A percentile compares a stretch with the other conserved stretches of the same genome.
Conservation (phyloP, 2,888 invertebrate genomes). For the Laspeyria flexula region DNA sequence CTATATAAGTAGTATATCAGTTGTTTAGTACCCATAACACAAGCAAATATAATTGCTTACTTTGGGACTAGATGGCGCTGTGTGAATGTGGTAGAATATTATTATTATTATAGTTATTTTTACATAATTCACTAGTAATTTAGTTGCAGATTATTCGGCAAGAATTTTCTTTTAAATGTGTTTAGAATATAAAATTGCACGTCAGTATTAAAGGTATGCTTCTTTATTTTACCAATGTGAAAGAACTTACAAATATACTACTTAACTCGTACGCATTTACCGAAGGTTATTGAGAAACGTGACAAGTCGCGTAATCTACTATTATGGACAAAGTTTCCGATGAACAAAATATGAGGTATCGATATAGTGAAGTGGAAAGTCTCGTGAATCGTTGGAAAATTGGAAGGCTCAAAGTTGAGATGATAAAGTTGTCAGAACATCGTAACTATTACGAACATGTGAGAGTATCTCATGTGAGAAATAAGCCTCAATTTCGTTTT, state of each 20-base stretch:
- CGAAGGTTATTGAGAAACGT: slow-evolving; percentile 20
- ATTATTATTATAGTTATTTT: too few relatives aligned
- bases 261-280: slow-evolving; percentile 8
- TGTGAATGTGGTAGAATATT: too few relatives aligned
- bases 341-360: slow-evolving; percentile 12
- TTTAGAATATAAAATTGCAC: too few relatives aligned
- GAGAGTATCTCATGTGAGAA: background rate
- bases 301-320: slow-evolving; percentile 7
- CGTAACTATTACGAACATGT: background rate
- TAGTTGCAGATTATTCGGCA: too few relatives aligned
- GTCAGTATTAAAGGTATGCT: too few relatives aligned
- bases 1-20: too few relatives aligned
- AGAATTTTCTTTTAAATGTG: too few relatives aligned
- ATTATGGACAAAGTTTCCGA: slow-evolving; percentile 28
- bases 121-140: too few relatives aligned
- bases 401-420: background rate
- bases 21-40: too few relatives aligned
- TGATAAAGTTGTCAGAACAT: background rate
- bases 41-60: too few relatives aligned
- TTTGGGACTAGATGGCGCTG: too few relatives aligned
- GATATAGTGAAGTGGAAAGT: slow-evolving; percentile 10
- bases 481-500: background rate
- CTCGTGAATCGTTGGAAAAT: slow-evolving; percentile 8
- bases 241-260: background rate
- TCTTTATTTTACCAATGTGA: too few relatives aligned